Conservation (phyloP, 2,888 invertebrate genomes). For the Lissonota sp. region DNA sequence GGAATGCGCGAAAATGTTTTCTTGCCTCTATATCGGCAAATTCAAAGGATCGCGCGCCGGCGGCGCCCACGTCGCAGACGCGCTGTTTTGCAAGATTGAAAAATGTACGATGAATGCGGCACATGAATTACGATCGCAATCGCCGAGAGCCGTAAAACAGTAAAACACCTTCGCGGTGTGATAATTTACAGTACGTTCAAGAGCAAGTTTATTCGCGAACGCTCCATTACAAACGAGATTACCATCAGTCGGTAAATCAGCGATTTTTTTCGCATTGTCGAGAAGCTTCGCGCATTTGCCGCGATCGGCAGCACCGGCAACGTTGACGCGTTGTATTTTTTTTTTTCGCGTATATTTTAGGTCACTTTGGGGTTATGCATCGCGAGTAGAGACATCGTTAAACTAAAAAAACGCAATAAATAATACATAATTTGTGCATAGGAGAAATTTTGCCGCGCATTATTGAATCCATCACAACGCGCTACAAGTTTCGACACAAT, state of each 20-base stretch:
- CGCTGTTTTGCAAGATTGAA: no score
- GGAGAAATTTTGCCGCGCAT: neutral
- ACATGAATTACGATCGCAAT: conserved; percentile 28
- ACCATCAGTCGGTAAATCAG: conserved; percentile 21
- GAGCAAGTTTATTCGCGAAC: neutral
- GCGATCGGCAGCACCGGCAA: neutral
- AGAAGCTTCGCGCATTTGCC: neutral
- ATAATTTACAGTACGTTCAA: conserved; percentile 5
- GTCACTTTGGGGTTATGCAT: conserved; percentile 20
- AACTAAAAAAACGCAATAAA: conserved; percentile 30
- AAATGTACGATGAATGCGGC: neutral
- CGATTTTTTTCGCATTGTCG: neutral
- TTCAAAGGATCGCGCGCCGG: neutral
- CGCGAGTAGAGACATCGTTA: conserved; percentile 6
- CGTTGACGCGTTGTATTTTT: neutral
- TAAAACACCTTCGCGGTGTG: neutral
- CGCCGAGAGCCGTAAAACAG: neutral
- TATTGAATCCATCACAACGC: neutral
- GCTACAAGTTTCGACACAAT: neutral
- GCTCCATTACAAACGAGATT: neutral
- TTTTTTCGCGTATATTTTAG: neutral
- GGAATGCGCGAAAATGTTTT: neutral
- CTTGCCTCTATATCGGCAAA: neutral
- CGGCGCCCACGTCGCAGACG: neutral
- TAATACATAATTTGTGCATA: neutral